Base-by-base conservation (phyloP, 2,888 invertebrate species). In the Tenodera sinensis region DNA sequence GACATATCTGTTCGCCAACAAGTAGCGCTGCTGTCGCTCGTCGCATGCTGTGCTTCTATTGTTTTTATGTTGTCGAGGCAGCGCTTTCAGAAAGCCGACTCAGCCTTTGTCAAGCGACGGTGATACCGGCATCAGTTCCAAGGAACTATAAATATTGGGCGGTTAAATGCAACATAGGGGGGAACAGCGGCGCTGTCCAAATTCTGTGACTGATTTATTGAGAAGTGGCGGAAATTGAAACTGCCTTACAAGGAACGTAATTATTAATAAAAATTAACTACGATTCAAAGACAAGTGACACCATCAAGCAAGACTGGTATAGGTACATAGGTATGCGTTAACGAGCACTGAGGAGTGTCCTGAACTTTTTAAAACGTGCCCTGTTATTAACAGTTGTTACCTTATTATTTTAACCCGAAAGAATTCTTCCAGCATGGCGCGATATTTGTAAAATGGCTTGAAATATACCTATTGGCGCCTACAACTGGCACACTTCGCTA, bases 1-100 rank as follows among this genome's bases (percentile, higher is more conserved):
- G 87, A 87, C 87, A 87, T 87, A 87, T 87, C 87, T 83, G 87
- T 83, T 87, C 82, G 30, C 87, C 87, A 87, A 87, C 42, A 87
- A 83, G 87, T 87, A 87, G 87, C 87, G 82, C 81, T 87, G 87
- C 83, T 83, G 87, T 42, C 82, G 87, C 87, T 83, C 34, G 87
- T 83, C 54, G 54, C 54, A 71, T 71, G 54, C 54, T 71, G 54
- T 87, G 34, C 54, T 28, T 87, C n/a, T 83, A 87, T 87, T 87
- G 87, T 87, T 87, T 87, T 87, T 87, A 42, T 87, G 30, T 82
- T 87, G 87, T 87, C 54, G 54, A 71, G 54, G 54, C 54, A 83
- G 82, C 87, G 87, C 87, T 87, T 87, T 87, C 87, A 83, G 82
- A 83, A 83, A 87, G 54, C 54, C 54, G 54, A 71, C 54, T 71